phyloP scores from a whole-genome alignment of 2,797 vertebrate species.

The Tachyglossus aculeatus region DNA sequence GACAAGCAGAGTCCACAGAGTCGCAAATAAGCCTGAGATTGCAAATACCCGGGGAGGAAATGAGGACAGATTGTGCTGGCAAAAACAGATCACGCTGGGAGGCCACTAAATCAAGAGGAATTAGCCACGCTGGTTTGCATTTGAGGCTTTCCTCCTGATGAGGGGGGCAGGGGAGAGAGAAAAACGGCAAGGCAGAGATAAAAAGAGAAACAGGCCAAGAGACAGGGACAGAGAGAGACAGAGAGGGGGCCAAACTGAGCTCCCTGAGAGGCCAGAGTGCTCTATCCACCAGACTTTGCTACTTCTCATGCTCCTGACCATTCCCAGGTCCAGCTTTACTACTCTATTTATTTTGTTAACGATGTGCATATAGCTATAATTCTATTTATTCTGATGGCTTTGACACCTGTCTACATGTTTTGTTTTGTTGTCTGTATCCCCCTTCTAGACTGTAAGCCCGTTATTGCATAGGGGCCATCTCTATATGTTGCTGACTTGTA shows the following conservation, averaged over 20 bases:
- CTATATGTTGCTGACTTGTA: too few relatives aligned
- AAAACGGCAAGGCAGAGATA: neutral
- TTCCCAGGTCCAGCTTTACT: too few relatives aligned
- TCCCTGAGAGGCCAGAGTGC: rapidly evolving
- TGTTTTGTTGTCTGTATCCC: too few relatives aligned
- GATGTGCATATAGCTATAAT: too few relatives aligned
- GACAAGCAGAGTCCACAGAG: neutral
- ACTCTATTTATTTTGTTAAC: too few relatives aligned
- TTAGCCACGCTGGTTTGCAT: neutral
- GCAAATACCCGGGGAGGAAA: conserved; percentile 25
- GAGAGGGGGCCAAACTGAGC: neutral
- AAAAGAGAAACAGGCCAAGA: neutral
- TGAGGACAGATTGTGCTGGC: conserved; percentile 9
- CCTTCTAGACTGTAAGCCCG: too few relatives aligned
- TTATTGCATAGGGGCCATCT: too few relatives aligned
- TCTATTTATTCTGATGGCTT: too few relatives aligned
- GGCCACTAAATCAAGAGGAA: conserved; percentile 6
- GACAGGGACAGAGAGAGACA: neutral
- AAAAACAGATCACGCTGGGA: neutral
- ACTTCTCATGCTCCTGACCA: too few relatives aligned
- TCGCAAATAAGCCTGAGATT: conserved; percentile 37
- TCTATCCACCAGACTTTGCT: too few relatives aligned
- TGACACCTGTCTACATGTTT: too few relatives aligned
- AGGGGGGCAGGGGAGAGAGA: neutral
- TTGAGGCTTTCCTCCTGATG: neutral